Evolutionary conservation across 2,797 vertebrate species (phyloP).

Genomic region (Pseudochaenichthys georgianus): DNA sequence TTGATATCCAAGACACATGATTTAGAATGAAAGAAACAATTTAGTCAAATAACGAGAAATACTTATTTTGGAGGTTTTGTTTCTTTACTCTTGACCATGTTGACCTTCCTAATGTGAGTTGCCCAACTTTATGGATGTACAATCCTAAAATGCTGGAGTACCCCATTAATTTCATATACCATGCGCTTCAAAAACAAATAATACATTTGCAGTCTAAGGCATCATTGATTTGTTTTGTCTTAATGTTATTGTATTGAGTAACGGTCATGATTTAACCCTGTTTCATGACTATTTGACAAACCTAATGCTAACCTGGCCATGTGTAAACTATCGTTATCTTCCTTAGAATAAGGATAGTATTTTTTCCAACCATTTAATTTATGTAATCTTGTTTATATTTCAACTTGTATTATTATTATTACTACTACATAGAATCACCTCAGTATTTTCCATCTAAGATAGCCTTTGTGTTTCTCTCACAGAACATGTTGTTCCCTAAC

Average conservation of each 20-base stretch:
- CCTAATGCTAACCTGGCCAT: neutral
- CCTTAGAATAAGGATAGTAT: no score
- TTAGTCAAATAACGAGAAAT: slow-evolving; percentile 3
- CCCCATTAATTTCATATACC: neutral
- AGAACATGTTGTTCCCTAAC: neutral
- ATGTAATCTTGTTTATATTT: no score
- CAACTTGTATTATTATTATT: no score
- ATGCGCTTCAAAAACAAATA: neutral
- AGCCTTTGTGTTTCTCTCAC: neutral
- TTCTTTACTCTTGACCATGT: neutral
- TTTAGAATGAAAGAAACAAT: neutral
- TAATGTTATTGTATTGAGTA: neutral
- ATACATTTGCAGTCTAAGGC: neutral
- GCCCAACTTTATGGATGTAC: neutral
- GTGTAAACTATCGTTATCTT: neutral
- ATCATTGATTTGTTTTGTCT: no score
- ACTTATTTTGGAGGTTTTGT: no score
- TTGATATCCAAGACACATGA: no score
- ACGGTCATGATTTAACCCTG: no score
- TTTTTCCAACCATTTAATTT: no score
- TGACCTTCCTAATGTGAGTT: neutral
- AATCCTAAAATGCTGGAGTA: neutral
- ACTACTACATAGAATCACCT: neutral
- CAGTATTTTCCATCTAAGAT: neutral
- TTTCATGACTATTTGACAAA: no score